Percentiles rank a stretch among this genome's conserved stretches.
Evolutionary conservation across 1,140 invertebrate species (phyloP).

Genomic region (Cotesia typhae): DNA sequence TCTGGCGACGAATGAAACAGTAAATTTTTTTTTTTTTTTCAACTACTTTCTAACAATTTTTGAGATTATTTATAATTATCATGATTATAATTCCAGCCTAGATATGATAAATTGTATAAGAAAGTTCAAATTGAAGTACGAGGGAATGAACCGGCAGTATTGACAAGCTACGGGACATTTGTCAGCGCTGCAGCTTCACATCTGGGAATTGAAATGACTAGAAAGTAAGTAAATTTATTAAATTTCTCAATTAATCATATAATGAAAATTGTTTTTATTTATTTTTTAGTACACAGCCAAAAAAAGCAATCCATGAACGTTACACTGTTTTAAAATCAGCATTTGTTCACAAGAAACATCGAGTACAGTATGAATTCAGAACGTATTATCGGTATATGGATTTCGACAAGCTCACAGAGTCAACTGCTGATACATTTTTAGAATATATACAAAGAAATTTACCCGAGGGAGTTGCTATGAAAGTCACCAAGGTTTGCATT

Average conservation of each 20-base stretch:
- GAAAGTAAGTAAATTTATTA: conserved; percentile 69
- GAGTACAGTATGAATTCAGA: conserved; percentile 94
- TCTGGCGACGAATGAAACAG: too few species aligned
- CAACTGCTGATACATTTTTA: conserved; percentile 93
- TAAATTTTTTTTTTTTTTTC: not conserved
- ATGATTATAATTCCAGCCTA: conserved; percentile 36
- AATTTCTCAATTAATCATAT: not conserved
- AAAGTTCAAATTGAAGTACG: conserved; percentile 86
- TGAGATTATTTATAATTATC: not conserved
- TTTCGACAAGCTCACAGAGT: conserved; percentile 87
- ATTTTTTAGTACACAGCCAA: conserved; percentile 52
- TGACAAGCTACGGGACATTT: conserved; percentile 90
- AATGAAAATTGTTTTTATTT: conserved; percentile 21
- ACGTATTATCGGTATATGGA: conserved; percentile 91
- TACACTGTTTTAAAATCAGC: conserved; percentile 87
- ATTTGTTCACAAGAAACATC: conserved; percentile 92
- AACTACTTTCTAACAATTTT: not conserved
- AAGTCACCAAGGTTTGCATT: conserved; percentile 82
- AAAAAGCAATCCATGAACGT: conserved; percentile 78
- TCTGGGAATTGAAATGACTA: conserved; percentile 78
- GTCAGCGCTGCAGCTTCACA: conserved; percentile 79
- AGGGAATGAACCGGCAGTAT: conserved; percentile 85
- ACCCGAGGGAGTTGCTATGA: conserved; percentile 96
- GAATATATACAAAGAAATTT: conserved; percentile 97
- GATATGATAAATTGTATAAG: conserved; percentile 82